phyloP scores from a whole-genome alignment of 1,140 invertebrate species.

The Steinernema khuongi region DNA sequence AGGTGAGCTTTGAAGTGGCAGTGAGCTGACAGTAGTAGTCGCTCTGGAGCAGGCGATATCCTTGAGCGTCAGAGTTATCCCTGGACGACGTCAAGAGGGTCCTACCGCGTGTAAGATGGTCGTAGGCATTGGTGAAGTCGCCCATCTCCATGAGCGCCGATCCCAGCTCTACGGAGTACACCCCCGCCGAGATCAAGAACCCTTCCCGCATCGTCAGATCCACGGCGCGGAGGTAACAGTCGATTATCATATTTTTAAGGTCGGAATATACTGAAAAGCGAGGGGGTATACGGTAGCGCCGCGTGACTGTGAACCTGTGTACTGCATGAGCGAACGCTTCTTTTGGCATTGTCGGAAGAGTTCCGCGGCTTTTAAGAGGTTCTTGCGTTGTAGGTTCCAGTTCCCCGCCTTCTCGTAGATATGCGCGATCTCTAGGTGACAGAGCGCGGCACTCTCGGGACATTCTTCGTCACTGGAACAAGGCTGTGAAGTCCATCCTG shows the following conservation, averaged over 20 bases:
- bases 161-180: slow-evolving; percentile 19
- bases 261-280: background rate
- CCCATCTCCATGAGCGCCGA: slow-evolving; percentile 11
- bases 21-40: slow-evolving; percentile 23
- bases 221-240: slow-evolving; percentile 17
- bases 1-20: background rate
- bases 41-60: slow-evolving; percentile 18
- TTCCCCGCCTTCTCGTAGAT: slow-evolving; percentile 19
- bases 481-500: slow-evolving; percentile 6
- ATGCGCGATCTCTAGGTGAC: slow-evolving; percentile 25
- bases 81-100: background rate
- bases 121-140: background rate
- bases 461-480: slow-evolving; percentile 32
- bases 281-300: background rate
- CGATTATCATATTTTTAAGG: background rate
- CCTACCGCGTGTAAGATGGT: slow-evolving; percentile 17
- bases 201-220: slow-evolving; percentile 23
- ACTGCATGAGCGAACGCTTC: background rate
- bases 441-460: slow-evolving; percentile 28
- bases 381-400: slow-evolving; percentile 23
- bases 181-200: background rate
- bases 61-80: slow-evolving; percentile 3
- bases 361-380: slow-evolving; percentile 25
- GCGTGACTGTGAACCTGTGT: background rate
- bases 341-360: background rate